Evolutionary conservation across 2,888 invertebrate species (phyloP).

Genomic region (Fragum fragum): DNA sequence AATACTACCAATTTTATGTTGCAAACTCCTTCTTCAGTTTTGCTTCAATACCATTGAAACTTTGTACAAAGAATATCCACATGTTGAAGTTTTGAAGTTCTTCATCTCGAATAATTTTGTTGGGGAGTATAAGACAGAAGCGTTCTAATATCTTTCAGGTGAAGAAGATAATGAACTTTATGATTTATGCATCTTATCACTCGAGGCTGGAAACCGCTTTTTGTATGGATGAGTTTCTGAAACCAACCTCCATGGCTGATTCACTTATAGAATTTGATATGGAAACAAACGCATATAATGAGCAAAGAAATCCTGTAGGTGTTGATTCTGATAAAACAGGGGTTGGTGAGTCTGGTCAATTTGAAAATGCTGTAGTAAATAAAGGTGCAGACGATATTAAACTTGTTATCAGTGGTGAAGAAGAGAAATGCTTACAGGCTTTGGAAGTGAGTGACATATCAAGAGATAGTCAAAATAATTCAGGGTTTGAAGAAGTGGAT

Average conservation of each 20-base stretch:
- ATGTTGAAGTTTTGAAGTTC: no score
- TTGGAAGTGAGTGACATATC: neutral
- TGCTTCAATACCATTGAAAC: no score
- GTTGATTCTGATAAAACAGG: neutral
- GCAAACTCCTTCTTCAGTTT: no score
- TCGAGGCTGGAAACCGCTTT: conserved; percentile 97
- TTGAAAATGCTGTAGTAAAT: neutral
- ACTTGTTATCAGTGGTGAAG: neutral
- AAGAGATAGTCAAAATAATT: neutral
- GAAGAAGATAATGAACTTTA: conserved; percentile 93
- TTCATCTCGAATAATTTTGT: no score
- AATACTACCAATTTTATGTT: no score
- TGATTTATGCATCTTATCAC: conserved; percentile 95
- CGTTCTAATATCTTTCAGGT: conserved; percentile 87
- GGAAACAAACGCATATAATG: neutral
- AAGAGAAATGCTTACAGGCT: neutral
- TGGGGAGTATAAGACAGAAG: no score
- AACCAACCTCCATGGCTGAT: conserved; percentile 87
- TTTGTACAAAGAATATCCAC: no score
- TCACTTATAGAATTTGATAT: conserved; percentile 14
- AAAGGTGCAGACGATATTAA: neutral
- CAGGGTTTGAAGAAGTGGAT: neutral
- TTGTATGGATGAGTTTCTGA: conserved; percentile 94
- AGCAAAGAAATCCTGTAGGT: conserved; percentile 21
- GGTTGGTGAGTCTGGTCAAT: neutral